Evolutionary conservation across 2,888 invertebrate genomes (phyloP), one percentile per base, ranked within the genome.

Genomic region (Chironomus tentans): DNA sequence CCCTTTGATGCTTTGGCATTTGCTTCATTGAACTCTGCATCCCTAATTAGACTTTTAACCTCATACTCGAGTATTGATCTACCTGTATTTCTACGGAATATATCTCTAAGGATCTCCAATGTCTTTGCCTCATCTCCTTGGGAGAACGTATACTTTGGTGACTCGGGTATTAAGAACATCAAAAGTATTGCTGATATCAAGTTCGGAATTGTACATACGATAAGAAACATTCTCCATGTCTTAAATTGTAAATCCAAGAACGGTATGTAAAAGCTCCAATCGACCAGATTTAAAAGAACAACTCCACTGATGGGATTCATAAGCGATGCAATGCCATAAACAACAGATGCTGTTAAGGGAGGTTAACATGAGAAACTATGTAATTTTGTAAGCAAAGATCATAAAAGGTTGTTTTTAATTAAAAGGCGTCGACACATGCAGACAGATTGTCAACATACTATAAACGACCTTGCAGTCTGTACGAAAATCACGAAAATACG

Each of bases 171-270:
- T 38, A 82, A 79, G 48, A 79, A 79, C 21, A 81, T 79, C n/a
- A 83, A 77, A 3, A 80, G 79, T 0, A 82, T 61, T 0, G 81
- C 81, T 70, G 82, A 80, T 22, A 82, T 69, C 3, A 83, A 78
- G 1, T 81, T 81, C 2, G 83, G 83, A 69, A 82, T 77, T 3
- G 82, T 81, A 76, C 82, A 82, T 5, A 82, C 79, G 4, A 83
- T 78, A 77, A 83, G 79, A 76, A 82, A 83, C 2, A 82, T 77
- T 48, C 83, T 79, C 83, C 83, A 83, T 13, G 83, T 81, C 73
- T 80, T 81, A 77, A 80, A 83, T 1, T 79, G 79, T 2, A 82
- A 78, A n/a, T 79, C 80, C 38, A 82, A 62, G 0, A 80, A 77
- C 2, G 81, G 80, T 47, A 82, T 79, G 21, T 79, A 77, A 61